These are phyloP conservation scores for Tachina grossa DNA, from an alignment of 2,888 invertebrate species.

Conservation along the genomic window DNA sequence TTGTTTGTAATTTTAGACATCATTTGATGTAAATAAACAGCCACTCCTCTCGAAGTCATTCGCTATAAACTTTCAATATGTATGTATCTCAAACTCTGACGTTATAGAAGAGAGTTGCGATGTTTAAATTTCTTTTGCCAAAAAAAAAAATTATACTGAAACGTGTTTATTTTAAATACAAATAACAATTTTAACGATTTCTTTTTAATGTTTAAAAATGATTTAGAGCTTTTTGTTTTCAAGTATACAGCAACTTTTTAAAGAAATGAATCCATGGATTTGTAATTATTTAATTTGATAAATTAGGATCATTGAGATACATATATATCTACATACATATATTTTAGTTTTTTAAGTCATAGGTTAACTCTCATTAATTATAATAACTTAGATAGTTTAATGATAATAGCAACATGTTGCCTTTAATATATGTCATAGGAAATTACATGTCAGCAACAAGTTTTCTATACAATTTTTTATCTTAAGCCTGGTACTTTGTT, in stretches of 20 bases:
- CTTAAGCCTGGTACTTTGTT: no score
- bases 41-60: neutral
- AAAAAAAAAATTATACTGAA: slow-evolving; percentile 37
- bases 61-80: slow-evolving; percentile 11
- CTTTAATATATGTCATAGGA: no score
- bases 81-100: slow-evolving; percentile 1
- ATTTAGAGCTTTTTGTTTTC: neutral
- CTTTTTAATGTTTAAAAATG: slow-evolving; percentile 8
- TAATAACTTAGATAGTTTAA: no score
- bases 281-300: no score
- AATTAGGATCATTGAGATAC: no score
- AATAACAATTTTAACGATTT: slow-evolving; percentile 21
- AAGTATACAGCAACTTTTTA: neutral
- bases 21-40: neutral
- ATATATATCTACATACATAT: no score
- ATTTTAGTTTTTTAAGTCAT: no score
- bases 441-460: no score
- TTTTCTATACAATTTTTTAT: no score
- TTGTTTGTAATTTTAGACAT: slow-evolving; percentile 4
- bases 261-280: neutral
- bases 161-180: slow-evolving; percentile 30
- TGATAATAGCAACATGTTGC: neutral
- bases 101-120: neutral
- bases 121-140: slow-evolving; percentile 31
- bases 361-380: no score